Evolutionary conservation across 2,113 vertebrate species (phyloP).

Genomic region (Dromas ardeola): DNA sequence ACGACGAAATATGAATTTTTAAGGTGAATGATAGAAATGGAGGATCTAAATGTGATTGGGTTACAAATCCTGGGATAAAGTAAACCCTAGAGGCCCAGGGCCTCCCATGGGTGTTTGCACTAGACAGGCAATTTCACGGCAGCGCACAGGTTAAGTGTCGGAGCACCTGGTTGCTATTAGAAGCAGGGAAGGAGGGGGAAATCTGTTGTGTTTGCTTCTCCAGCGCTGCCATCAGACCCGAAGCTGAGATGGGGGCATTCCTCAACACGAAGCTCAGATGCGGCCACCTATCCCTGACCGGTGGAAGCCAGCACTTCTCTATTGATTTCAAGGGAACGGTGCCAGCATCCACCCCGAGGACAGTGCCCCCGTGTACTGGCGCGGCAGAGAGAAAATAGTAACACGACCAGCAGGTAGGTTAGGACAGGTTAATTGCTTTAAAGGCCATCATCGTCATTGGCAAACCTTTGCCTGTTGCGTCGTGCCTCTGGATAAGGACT

Average conservation of each 20-base stretch:
- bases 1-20: neutral
- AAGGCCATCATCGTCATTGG: neutral
- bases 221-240: neutral
- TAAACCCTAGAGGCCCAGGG: neutral
- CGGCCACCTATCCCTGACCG: neutral
- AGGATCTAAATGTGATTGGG: conserved; percentile 39
- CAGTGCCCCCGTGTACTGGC: accelerated
- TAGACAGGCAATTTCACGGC: conserved; percentile 35
- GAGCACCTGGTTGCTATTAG: conserved; percentile 76
- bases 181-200: neutral
- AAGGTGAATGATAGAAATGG: neutral
- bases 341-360: neutral
- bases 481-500: neutral
- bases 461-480: neutral
- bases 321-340: neutral
- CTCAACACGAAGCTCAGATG: neutral
- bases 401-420: neutral
- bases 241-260: neutral
- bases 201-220: conserved; percentile 45
- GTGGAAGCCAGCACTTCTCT: neutral
- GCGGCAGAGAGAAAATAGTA: neutral
- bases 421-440: neutral
- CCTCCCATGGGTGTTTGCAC: conserved; percentile 40
- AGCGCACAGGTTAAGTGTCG: conserved; percentile 54
- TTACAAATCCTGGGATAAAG: conserved; percentile 58